Base-by-base conservation (phyloP, 2,888 invertebrate species). In the Salticus scenicus region DNA sequence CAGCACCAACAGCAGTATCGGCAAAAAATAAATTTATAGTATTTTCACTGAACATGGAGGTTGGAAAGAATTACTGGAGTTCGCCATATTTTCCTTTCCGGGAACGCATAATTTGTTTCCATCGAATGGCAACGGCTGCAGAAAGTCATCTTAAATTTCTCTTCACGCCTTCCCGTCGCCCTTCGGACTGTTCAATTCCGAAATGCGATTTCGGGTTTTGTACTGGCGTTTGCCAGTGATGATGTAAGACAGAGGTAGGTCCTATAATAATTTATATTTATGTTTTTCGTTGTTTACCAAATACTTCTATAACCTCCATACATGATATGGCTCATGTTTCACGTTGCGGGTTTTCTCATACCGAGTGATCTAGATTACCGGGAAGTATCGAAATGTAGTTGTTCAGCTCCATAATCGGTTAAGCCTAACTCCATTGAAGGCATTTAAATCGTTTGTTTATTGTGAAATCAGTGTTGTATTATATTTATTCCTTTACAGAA, bases 91-190 rank as follows among this genome's bases (percentile, higher is more conserved):
- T n/a, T n/a, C n/a, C n/a, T n/a, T n/a, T n/a, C n/a, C n/a, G 41
- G 24, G 37, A 70, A 37, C 20, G 28, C 10, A 42, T 4, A 10
- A 64, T 82, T 82, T 51, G n/a, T 27, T 77, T 83, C 20, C 8
- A 1, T 57, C 1, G 51, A 83, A 37, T 84, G 84, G 78, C 84
- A 84, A 79, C 84, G 42, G 17, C 63, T 69, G 47, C 37, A 27
- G 78, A 73, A 63, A 84, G 84, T 84, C 84, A 84, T 84, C 84
- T 83, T 83, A 84, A 78, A 84, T 84, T 84, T 84, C 84, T 20
- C 72, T 72, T 72, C 70, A 74, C 66, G 69, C 84, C 74, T 73
- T 64, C 72, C 69, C 64, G 51, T 78, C 78, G 84, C 84, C 84
- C 84, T 84, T 84, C 78, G 78, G 72, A 84, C 72, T 73, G 66